A percentile compares a stretch with the other conserved stretches of the same genome.
phyloP scores from a whole-genome alignment of 2,113 vertebrate species.

The Mesoclemmys tuberculata region DNA sequence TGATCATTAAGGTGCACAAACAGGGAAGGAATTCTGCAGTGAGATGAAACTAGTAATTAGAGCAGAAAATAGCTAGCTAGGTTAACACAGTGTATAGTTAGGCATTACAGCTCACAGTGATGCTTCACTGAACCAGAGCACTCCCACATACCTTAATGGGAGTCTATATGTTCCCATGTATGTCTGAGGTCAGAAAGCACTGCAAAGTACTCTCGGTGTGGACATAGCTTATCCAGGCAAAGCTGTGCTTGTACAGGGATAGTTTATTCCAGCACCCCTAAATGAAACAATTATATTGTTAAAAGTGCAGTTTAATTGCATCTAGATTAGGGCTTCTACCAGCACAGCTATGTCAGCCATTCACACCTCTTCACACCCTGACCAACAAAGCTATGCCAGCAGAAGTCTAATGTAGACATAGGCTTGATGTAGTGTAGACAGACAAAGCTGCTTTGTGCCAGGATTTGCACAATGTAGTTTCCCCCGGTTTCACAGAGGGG shows the following conservation, averaged over 20 bases:
- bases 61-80: background rate
- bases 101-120: background rate
- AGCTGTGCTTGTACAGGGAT: background rate
- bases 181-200: conserved; percentile 11
- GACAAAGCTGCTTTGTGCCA: background rate
- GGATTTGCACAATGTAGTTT: background rate
- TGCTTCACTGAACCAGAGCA: background rate
- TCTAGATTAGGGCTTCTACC: no score
- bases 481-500: background rate
- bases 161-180: background rate
- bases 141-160: background rate
- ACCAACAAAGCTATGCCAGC: no score
- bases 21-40: background rate
- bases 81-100: background rate
- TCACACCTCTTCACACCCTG: no score
- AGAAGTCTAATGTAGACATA: no score
- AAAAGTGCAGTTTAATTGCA: background rate
- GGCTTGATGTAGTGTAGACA: background rate
- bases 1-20: background rate
- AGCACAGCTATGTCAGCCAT: no score
- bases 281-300: background rate
- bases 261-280: background rate
- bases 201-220: background rate
- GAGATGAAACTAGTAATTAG: background rate
- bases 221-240: background rate